Evolutionary conservation across 1,140 invertebrate genomes (phyloP).

Genomic region (Popillia japonica): DNA sequence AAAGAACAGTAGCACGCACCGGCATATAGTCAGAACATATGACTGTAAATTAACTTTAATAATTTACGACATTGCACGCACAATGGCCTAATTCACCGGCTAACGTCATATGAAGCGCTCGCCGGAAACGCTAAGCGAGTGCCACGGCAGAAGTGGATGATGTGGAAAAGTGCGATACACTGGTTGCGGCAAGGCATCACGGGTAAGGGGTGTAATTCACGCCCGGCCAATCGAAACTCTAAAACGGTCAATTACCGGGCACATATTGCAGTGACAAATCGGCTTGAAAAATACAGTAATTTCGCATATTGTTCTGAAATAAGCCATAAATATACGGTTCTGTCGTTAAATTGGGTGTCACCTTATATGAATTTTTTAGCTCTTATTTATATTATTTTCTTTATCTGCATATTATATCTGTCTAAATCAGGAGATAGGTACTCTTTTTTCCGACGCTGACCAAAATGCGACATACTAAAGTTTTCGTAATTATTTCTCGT

Average conservation of each 20-base stretch:
- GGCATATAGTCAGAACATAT: neutral
- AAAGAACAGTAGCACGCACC: neutral
- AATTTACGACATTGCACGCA: conserved; percentile 1
- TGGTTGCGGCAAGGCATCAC: too few relatives aligned
- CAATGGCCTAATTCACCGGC: neutral
- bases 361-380: too few relatives aligned
- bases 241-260: conserved; percentile 30
- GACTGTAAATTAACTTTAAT: conserved; percentile 2
- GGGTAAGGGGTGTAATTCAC: neutral
- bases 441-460: too few relatives aligned
- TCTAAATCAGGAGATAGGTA: too few relatives aligned
- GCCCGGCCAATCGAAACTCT: conserved; percentile 10
- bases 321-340: neutral
- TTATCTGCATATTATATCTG: too few relatives aligned
- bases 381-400: too few relatives aligned
- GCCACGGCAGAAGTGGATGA: too few relatives aligned
- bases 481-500: too few relatives aligned
- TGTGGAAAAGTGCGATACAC: too few relatives aligned
- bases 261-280: conserved; percentile 44
- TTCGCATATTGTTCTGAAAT: conserved; percentile 33
- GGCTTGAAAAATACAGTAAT: conserved; percentile 43
- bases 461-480: too few relatives aligned
- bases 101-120: neutral
- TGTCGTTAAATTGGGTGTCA: too few relatives aligned
- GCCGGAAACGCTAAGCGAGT: too few relatives aligned